Evolutionary conservation across 2,113 vertebrate species (phyloP).

Genomic region (Anguilla rostrata): DNA sequence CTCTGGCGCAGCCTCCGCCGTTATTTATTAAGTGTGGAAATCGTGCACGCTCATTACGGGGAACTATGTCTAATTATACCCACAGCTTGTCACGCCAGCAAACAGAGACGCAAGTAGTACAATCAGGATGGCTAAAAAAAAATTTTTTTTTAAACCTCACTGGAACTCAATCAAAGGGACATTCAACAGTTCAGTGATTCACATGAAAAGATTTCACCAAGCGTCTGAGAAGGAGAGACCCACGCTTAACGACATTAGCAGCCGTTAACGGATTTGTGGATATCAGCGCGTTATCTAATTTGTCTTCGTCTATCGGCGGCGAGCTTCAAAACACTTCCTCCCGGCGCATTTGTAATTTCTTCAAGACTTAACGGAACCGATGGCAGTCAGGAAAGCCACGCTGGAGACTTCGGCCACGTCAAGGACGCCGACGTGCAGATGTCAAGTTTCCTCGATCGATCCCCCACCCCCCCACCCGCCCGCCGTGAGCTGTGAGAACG

Average conservation of each 20-base stretch:
- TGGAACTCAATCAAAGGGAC: neutral
- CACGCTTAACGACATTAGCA: neutral
- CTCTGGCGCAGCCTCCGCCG: neutral
- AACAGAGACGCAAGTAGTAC: neutral
- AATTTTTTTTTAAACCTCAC: neutral
- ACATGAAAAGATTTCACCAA: neutral
- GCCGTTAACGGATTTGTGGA: neutral
- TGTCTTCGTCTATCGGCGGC: neutral
- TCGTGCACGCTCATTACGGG: neutral
- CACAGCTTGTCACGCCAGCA: neutral
- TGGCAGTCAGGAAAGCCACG: neutral
- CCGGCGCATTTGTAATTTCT: neutral
- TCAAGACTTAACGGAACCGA: neutral
- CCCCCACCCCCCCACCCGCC: neutral
- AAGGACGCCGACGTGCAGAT: neutral
- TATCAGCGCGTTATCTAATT: neutral
- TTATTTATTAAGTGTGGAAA: conserved; percentile 12
- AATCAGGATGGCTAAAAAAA: neutral
- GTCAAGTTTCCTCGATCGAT: neutral
- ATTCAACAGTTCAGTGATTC: conserved; percentile 2
- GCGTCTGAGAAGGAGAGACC: neutral
- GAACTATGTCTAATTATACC: conserved; percentile 17
- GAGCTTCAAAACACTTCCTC: neutral
- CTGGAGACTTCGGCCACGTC: neutral
- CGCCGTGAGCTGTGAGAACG: neutral